Evolutionary conservation across 2,888 invertebrate genomes (phyloP), one percentile per base, ranked within the genome.

Genomic region (Ypsolopha sequella): DNA sequence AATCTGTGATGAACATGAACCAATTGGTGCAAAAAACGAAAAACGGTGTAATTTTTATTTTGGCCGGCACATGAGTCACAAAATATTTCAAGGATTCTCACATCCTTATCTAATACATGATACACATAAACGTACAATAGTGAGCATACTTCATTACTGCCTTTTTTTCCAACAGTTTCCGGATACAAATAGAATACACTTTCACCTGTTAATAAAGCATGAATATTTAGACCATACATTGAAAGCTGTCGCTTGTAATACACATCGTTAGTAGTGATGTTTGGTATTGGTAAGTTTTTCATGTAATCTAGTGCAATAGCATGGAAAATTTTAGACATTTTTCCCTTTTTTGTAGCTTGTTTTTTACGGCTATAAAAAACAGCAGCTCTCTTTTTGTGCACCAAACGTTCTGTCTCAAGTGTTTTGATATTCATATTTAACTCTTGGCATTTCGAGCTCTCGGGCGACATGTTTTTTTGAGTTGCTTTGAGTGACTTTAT

Each of bases 31-130:
- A 65, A 51, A 43, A 58, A 62, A 36, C 59, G 52, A 47, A 63
- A 54, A 50, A 63, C 47, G 7, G 60, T 60, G 52, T 49, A 60
- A 49, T 66, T 66, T 54, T 63, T 66, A 54, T 65, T 66, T 54
- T 64, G 63, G 11, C 60, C 59, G 36, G 56, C 60, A 52, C 58
- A 61, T 34, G 60, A 61, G 55, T 64, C 63, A 53, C 63, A 66
- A 53, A 64, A 65, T 47, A 64, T 60, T 53, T 54, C 53, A 48
- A 64, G 50, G 52, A 24, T 24, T 24, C 24, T 24, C 24, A 24
- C 24, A 24, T 24, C 24, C 24, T 24, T 24, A 24, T 24, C 24
- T 24, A 24, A 24, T 24, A 24, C 24, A 24, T 24, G 24, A 24
- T 24, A 24, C 24, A 24, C 24, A 24, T 24, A 24, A 24, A 3